These are phyloP conservation scores for Aradophagus sp. DNA, from an alignment of 1,140 invertebrate genomes.

Conservation along the genomic window DNA sequence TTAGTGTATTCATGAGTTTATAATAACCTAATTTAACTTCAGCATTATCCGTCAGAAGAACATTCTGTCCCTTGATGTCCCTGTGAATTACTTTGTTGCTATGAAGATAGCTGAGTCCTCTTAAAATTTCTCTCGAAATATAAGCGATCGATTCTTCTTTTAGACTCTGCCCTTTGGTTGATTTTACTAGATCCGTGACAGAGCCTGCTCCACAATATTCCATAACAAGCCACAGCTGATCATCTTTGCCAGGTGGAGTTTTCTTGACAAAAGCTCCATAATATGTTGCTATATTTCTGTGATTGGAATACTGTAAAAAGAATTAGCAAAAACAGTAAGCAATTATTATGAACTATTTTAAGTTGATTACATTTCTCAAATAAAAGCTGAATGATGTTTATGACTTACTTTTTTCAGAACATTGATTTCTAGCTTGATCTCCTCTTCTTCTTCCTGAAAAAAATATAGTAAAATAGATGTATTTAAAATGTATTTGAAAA, in stretches of 20 bases:
- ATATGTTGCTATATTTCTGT: conserved; percentile 99
- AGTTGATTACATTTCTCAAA: no score
- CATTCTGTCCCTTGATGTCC: conserved; percentile 99
- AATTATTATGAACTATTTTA: no score
- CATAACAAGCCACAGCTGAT: conserved; percentile 99
- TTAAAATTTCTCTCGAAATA: conserved; percentile 97
- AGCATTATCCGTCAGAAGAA: conserved; percentile 98
- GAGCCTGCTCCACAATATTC: conserved; percentile 99
- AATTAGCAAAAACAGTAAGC: no score
- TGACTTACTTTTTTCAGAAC: conserved; percentile 91
- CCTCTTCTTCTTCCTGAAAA: conserved; percentile 96
- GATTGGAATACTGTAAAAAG: conserved; percentile 92
- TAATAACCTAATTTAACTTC: conserved; percentile 95
- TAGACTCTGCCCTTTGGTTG: conserved; percentile 96
- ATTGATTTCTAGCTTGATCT: conserved; percentile 99
- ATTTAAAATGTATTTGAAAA: no score
- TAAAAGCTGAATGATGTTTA: no score
- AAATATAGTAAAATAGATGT: conserved; percentile 2
- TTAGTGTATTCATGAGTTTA: no score
- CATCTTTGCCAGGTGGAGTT: conserved; percentile 98
- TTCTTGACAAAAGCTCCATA: conserved; percentile 99
- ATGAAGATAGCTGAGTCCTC: conserved; percentile 98
- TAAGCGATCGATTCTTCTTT: conserved; percentile 99
- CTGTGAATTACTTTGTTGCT: conserved; percentile 99
- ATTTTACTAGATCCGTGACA: conserved; percentile 99